Base-by-base conservation (phyloP, 2,113 vertebrate genomes). In the Dromiciops gliroides region DNA sequence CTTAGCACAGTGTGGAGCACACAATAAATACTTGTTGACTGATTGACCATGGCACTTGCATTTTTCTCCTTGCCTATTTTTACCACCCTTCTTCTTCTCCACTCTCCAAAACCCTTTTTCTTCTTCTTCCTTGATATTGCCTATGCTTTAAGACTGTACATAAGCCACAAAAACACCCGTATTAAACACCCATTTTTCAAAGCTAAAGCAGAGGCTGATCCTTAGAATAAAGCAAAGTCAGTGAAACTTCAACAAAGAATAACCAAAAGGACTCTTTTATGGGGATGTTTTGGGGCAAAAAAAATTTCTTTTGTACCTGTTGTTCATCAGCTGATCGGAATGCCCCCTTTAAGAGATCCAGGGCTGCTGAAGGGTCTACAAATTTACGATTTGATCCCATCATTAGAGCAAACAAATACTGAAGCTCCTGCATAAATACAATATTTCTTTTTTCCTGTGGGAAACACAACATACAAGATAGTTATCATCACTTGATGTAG, bases 361-460 rank as follows among this genome's bases (percentile, higher is more conserved):
- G 98, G 0, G 99, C 99, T 44, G 99, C 99, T 3, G 99, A 99
- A 0, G 99, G 99, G 97, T 99, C 99, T 56, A 99, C 99, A 53
- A 99, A 99, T 97, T 99, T 99, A 60, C 99, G 99, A 8, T 98
- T 98, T 1, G 99, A 99, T 56, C 99, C 99, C 97, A 99, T 98
- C 99, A 99, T 99, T 88, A 99, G 98, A 48, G 99, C 99, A 95
- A 99, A 99, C 60, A 99, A 99, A 94, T 99, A 99, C 25, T 99
- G 99, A 95, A 99, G 99, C 96, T 99, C 99, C 97, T 99, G 99
- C 99, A 99, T 99, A 98, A 99, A 99, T 0, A 99, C 98, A 0
- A 99, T 98, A 92, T 99, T 99, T 98, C 99, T 99, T 98, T 99
- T 99, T 97, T 99, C 99, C 99, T 99, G 98, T 1, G 93, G 51